Conservation (phyloP, 2,888 invertebrate species). For the Desoria tigrina region DNA sequence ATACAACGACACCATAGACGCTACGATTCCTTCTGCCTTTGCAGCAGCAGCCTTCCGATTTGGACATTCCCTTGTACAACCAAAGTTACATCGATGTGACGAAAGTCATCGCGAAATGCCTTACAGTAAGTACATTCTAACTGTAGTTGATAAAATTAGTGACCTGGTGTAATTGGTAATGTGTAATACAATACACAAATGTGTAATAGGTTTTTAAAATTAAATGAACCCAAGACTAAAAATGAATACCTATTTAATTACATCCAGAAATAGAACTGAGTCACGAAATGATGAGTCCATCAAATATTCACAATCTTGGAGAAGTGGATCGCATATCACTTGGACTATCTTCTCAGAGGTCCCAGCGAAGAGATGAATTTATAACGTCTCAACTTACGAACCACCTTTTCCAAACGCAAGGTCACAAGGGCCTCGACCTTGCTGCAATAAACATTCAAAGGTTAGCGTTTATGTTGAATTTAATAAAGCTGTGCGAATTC, state of each 20-base stretch:
- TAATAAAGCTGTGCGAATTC: too few species aligned
- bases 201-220: too few species aligned
- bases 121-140: slow-evolving; percentile 66
- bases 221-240: too few species aligned
- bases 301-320: slow-evolving; percentile 71
- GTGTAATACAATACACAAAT: too few species aligned
- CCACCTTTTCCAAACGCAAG: slow-evolving; percentile 74
- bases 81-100: slow-evolving; percentile 73
- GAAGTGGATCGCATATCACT: slow-evolving; percentile 76
- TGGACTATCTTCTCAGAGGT: slow-evolving; percentile 74
- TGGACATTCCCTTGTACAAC: slow-evolving; percentile 82
- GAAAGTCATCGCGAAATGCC: slow-evolving; percentile 57
- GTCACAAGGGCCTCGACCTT: slow-evolving; percentile 70
- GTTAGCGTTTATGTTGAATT: slow-evolving; percentile 17
- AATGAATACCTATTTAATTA: too few species aligned
- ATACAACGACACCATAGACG: slow-evolving; percentile 70
- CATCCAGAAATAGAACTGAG: slow-evolving; percentile 74
- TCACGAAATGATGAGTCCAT: slow-evolving; percentile 69
- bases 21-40: slow-evolving; percentile 76
- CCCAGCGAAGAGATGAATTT: slow-evolving; percentile 78
- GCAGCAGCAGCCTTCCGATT: slow-evolving; percentile 81
- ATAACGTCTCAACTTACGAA: slow-evolving; percentile 78
- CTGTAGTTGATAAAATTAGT: not conserved
- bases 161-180: too few species aligned
- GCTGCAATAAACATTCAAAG: slow-evolving; percentile 83